These are phyloP conservation scores for Meghimatium bilineatum DNA, from an alignment of 2,888 invertebrate species.

Conservation along the genomic window DNA sequence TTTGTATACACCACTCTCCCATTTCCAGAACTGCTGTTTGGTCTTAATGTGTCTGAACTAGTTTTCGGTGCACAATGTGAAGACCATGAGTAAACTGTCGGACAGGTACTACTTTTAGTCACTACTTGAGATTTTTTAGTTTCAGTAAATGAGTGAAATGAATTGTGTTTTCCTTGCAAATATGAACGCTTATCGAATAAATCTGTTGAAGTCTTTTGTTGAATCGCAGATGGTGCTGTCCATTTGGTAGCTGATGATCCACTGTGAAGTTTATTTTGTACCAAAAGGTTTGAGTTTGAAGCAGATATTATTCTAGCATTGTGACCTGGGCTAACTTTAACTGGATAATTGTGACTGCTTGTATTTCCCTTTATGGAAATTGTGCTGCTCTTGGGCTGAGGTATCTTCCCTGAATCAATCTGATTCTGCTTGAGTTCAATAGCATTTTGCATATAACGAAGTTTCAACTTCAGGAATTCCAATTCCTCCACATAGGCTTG, in stretches of 20 bases:
- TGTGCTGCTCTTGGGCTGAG: background rate
- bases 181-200: background rate
- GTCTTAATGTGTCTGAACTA: background rate
- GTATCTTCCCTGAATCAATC: background rate
- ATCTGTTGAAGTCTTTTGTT: background rate
- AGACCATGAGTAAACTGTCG: background rate
- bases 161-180: background rate
- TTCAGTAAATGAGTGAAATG: background rate
- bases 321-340: background rate
- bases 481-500: constrained; percentile 21
- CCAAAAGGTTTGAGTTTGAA: background rate
- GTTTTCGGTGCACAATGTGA: background rate
- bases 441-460: constrained; percentile 48
- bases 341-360: background rate
- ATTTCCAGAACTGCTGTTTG: background rate
- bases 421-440: constrained; percentile 47
- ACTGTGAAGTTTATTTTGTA: background rate
- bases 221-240: background rate
- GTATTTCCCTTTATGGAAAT: background rate
- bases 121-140: background rate
- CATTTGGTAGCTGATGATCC: background rate
- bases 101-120: background rate
- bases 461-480: constrained; percentile 42
- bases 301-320: background rate
- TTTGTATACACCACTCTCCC: background rate